A percentile compares a stretch with the other conserved stretches of the same genome.
Evolutionary conservation across 2,113 vertebrate species (phyloP).

Genomic region (Apus apus): DNA sequence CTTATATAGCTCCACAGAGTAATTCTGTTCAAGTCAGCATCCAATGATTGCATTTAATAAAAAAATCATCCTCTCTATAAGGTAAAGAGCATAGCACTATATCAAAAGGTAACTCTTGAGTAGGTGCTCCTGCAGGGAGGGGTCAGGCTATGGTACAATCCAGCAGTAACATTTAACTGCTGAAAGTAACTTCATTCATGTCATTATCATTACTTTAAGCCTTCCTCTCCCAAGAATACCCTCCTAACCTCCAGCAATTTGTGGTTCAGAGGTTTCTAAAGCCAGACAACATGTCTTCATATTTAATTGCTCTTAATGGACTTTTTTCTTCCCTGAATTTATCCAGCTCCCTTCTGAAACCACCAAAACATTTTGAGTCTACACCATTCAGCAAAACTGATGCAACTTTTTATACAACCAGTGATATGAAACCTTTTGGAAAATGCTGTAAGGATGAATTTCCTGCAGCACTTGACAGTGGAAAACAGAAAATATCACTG

Average conservation of each 20-base stretch:
- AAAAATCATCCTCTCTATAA: background rate
- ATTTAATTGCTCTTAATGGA: constrained; percentile 21
- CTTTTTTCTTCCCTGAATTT: constrained; percentile 10
- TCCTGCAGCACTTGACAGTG: background rate
- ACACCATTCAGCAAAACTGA: background rate
- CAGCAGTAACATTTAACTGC: background rate
- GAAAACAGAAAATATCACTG: background rate
- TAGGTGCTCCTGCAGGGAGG: background rate
- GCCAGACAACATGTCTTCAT: constrained; percentile 2
- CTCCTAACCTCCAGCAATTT: background rate
- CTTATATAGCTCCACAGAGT: background rate
- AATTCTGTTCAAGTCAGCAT: background rate
- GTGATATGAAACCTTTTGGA: background rate
- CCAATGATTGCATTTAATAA: background rate
- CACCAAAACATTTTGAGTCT: background rate
- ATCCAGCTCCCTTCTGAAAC: background rate
- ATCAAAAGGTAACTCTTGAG: background rate
- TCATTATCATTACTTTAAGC: background rate
- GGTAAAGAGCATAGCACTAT: background rate
- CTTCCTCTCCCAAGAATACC: background rate
- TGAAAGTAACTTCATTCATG: background rate
- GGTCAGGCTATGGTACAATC: rapidly evolving
- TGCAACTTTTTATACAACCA: background rate
- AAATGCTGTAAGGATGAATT: background rate
- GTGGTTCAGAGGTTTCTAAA: background rate